These are phyloP conservation scores for Sweltsa coloradensis DNA, from an alignment of 1,140 invertebrate species.

Conservation along the genomic window DNA sequence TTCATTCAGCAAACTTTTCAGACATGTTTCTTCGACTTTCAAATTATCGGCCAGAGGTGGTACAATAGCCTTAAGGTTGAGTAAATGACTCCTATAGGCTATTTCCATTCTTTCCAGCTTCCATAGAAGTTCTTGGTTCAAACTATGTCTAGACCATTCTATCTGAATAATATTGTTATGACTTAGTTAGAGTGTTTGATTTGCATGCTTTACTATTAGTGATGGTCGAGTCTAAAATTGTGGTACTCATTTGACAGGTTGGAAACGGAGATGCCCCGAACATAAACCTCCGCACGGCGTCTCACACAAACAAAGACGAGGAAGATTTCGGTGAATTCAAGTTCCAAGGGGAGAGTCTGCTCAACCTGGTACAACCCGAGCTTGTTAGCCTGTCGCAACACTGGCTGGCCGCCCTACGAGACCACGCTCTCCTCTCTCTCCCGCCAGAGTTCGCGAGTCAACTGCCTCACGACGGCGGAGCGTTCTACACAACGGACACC, in stretches of 20 bases:
- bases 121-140: too few relatives aligned
- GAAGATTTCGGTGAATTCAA: conserved; percentile 61
- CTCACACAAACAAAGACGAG: conserved; percentile 29
- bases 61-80: too few relatives aligned
- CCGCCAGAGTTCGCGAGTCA: conserved; percentile 90
- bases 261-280: neutral
- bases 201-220: too few relatives aligned
- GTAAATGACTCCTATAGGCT: too few relatives aligned
- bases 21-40: too few relatives aligned
- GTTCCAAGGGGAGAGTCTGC: conserved; percentile 62
- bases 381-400: conserved; percentile 79
- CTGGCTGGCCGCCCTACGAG: conserved; percentile 88
- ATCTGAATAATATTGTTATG: too few relatives aligned
- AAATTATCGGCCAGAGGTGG: too few relatives aligned
- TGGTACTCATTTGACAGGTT: neutral
- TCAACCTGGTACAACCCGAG: conserved; percentile 89
- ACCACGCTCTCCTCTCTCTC: conserved; percentile 88
- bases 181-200: too few relatives aligned
- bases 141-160: too few relatives aligned
- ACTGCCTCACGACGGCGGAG: conserved; percentile 87
- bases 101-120: too few relatives aligned
- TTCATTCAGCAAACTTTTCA: too few relatives aligned
- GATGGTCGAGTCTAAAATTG: conserved; percentile 7
- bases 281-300: too few relatives aligned
- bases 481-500: conserved; percentile 94